These are phyloP conservation scores for Zaprionus camerounensis DNA, from an alignment of 1,140 invertebrate species.

Conservation along the genomic window DNA sequence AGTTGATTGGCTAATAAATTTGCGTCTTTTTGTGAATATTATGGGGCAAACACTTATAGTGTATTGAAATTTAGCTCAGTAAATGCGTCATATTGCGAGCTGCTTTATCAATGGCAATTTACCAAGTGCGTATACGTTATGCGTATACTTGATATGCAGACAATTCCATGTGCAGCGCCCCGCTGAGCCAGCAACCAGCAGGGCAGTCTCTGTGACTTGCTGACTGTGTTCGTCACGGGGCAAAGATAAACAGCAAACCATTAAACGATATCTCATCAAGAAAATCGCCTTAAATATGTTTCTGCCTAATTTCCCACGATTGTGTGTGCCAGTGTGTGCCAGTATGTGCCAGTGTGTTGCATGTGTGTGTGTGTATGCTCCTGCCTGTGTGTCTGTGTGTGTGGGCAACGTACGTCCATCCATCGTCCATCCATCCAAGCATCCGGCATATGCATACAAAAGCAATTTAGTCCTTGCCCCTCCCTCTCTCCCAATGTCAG, in stretches of 20 bases:
- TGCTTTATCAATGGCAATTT: conserved; percentile 33
- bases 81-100: conserved; percentile 37
- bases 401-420: conserved; percentile 18
- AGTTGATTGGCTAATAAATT: conserved; percentile 27
- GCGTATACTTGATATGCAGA: conserved; percentile 51
- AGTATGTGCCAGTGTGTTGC: neutral
- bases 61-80: conserved; percentile 3
- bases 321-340: conserved; percentile 12
- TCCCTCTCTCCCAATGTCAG: conserved; percentile 6
- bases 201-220: conserved; percentile 43
- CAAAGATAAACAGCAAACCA: conserved; percentile 61
- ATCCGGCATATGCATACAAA: conserved; percentile 63
- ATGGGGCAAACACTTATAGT: neutral
- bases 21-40: conserved; percentile 5
- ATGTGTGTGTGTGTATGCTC: neutral
- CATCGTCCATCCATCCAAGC: conserved; percentile 32
- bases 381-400: conserved; percentile 3
- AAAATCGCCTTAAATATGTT: conserved; percentile 76
- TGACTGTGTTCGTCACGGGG: conserved; percentile 32
- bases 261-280: conserved; percentile 70
- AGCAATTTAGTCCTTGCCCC: conserved; percentile 45
- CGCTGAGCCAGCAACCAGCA: conserved; percentile 18
- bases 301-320: conserved; percentile 73
- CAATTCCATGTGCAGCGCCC: conserved; percentile 34
- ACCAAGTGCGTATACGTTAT: conserved; percentile 34